These are phyloP conservation scores for Hoplodrina blanda DNA, from an alignment of 2,888 invertebrate genomes.

Conservation along the genomic window DNA sequence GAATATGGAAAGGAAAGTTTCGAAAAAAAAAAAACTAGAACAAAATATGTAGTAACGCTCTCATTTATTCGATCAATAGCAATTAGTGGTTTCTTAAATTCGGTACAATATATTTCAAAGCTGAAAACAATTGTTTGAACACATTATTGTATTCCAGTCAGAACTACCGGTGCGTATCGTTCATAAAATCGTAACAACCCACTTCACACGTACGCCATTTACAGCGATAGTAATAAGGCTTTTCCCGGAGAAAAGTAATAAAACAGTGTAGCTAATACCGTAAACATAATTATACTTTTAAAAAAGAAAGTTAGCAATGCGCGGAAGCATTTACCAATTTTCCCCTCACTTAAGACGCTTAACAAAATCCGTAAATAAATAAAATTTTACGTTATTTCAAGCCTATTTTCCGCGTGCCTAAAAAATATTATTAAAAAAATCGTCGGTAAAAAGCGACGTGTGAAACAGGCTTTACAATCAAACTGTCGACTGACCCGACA, in stretches of 20 bases:
- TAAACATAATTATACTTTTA: slow-evolving; percentile 2
- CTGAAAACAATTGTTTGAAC: slow-evolving; percentile 30
- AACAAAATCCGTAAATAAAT: slow-evolving; percentile 22
- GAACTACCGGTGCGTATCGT: slow-evolving; percentile 37
- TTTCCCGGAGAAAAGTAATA: slow-evolving; percentile 6
- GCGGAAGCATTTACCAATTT: slow-evolving; percentile 36
- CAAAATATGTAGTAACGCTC: slow-evolving; percentile 45
- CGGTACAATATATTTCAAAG: slow-evolving; percentile 33
- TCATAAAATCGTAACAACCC: slow-evolving; percentile 47
- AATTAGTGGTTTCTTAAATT: slow-evolving; percentile 38
- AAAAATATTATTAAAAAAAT: slow-evolving; percentile 19
- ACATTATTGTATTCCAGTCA: slow-evolving; percentile 28
- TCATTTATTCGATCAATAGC: slow-evolving; percentile 55
- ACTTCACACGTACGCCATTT: slow-evolving; percentile 42
- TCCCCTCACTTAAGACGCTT: slow-evolving; percentile 15
- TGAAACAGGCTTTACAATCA: slow-evolving; percentile 48
- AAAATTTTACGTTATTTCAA: slow-evolving; percentile 25
- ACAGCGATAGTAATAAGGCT: neutral
- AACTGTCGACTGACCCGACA: slow-evolving; percentile 67
- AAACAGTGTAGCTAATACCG: neutral
- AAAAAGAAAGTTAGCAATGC: slow-evolving; percentile 35
- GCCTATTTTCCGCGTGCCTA: slow-evolving; percentile 21
- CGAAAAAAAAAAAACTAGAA: slow-evolving; percentile 27
- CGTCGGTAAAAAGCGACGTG: slow-evolving; percentile 26
- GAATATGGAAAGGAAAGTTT: neutral